Base-by-base conservation (phyloP, 1,140 invertebrate species). In the Thaumetopoea pityocampa region DNA sequence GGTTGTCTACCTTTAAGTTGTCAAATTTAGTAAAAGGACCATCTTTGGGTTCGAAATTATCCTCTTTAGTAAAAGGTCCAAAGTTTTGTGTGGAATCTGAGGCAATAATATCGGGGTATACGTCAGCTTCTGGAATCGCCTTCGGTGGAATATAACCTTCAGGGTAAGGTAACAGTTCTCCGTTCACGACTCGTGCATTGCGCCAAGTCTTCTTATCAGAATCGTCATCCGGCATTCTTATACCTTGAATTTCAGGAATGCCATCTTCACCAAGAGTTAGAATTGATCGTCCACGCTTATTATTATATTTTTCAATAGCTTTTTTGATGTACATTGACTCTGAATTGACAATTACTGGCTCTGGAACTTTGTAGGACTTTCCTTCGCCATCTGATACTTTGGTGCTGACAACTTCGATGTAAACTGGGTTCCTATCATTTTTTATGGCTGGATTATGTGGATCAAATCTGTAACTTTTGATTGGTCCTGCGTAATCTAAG, bases 151-250 rank as follows among this genome's bases (percentile, higher is more conserved):
- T 88, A 44, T 90, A 91, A 6, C 89, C 90, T 52, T 89, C 86
- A 26, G 90, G 89, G 58, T 91, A 91, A 27, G 90, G 89, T 12
- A 93, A 76, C 36, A 95, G 63, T 68, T 92, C 89, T 24, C 92
- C 92, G 56, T 96, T 95, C 12, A 96, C 93, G 1, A 96, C 93
- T 41, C 94, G 82, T 0, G 94, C 94, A 76, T 96, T 96, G 29
- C 94, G 87, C 93, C 93, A 96, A 1, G 89, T 91, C 61, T 93
- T 91, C 38, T 90, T 91, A 57, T 96, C 94, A 26, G 89, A 89
- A 26, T 93, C 92, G 36, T 94, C 92, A 53, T 96, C 94, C 0
- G 94, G 93, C 9, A 94, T 89, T 35, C 93, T 87, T 1, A 93
- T 87, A 0, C 94, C 94, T 35, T 93, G 91, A 16, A 96, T 92